phyloP scores from a whole-genome alignment of 2,797 vertebrate species.

The Pseudochirops corinnae region DNA sequence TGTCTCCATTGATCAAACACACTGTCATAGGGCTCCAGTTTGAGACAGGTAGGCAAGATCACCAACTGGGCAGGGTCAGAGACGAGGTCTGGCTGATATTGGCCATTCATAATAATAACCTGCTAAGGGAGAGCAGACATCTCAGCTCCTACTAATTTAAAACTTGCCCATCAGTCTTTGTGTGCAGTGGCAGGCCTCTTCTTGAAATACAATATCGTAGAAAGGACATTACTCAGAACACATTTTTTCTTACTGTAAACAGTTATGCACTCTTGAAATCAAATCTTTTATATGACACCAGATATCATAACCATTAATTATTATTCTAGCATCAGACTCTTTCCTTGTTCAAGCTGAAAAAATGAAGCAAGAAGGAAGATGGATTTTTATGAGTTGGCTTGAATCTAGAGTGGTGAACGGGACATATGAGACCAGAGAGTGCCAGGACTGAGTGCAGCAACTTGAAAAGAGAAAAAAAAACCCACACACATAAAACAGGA shows the following conservation, averaged over 20 bases:
- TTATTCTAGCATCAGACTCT: slow-evolving; percentile 78
- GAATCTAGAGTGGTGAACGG: slow-evolving; percentile 65
- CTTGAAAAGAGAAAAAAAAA: not conserved
- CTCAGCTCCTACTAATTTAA: slow-evolving; percentile 55
- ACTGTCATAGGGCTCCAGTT: slow-evolving; percentile 62
- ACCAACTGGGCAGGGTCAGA: slow-evolving; percentile 52
- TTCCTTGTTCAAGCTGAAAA: slow-evolving; percentile 73
- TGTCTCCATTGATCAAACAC: slow-evolving; percentile 64
- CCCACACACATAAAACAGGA: slow-evolving; percentile 28
- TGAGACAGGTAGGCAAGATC: slow-evolving; percentile 63
- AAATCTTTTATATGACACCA: slow-evolving; percentile 76
- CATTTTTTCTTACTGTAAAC: slow-evolving; percentile 73
- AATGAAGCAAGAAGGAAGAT: slow-evolving; percentile 79
- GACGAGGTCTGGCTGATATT: slow-evolving; percentile 40
- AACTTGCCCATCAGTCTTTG: slow-evolving; percentile 44
- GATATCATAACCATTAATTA: slow-evolving; percentile 81
- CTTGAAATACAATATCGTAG: slow-evolving; percentile 47
- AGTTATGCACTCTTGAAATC: slow-evolving; percentile 67
- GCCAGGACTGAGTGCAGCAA: not conserved
- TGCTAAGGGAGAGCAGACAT: slow-evolving; percentile 11
- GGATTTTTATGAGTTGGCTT: slow-evolving; percentile 71
- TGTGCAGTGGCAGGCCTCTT: slow-evolving; percentile 2
- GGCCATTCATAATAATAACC: slow-evolving; percentile 60
- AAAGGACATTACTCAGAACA: slow-evolving; percentile 57
- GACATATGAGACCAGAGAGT: slow-evolving; percentile 48